A percentile compares a stretch with the other conserved stretches of the same genome.
phyloP scores from a whole-genome alignment of 2,113 vertebrate genomes.

The Hiodon alosoides region DNA sequence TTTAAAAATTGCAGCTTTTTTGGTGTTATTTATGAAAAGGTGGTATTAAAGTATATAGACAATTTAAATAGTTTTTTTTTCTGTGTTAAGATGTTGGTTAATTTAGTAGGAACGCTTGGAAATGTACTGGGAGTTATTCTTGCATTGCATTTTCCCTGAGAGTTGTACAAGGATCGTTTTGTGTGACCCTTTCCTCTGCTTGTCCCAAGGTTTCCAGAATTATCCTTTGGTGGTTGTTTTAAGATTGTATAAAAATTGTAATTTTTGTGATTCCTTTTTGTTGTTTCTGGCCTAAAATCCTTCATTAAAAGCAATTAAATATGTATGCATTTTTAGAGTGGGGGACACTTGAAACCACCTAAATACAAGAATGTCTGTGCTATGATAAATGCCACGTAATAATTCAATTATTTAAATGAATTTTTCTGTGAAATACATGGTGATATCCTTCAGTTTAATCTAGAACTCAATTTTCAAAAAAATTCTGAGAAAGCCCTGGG shows the following conservation, averaged over 20 bases:
- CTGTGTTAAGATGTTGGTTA: conserved; percentile 29
- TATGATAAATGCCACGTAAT: too few relatives aligned
- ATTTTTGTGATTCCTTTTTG: conserved; percentile 19
- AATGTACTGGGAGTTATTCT: conserved; percentile 23
- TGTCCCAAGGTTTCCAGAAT: conserved; percentile 30
- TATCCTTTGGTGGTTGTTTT: conserved; percentile 31
- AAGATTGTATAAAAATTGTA: conserved; percentile 21
- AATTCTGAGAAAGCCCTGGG: background rate
- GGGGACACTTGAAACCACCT: background rate
- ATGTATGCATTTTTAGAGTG: conserved; percentile 13
- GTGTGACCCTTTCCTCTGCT: conserved; percentile 29
- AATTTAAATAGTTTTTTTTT: conserved; percentile 58
- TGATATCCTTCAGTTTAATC: too few relatives aligned
- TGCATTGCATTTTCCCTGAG: background rate
- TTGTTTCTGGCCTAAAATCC: conserved; percentile 39
- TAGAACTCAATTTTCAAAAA: too few relatives aligned
- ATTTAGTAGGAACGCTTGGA: conserved; percentile 34
- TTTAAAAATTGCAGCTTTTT: conserved; percentile 39
- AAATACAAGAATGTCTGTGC: background rate
- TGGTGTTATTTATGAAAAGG: conserved; percentile 48
- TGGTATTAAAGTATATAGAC: conserved; percentile 30
- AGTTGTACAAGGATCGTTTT: conserved; percentile 15
- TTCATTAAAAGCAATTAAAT: conserved; percentile 49
- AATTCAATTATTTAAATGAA: too few relatives aligned
- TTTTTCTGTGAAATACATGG: too few relatives aligned